Base-by-base conservation (phyloP, 1,140 invertebrate genomes). In the Tetragonula clypearis region DNA sequence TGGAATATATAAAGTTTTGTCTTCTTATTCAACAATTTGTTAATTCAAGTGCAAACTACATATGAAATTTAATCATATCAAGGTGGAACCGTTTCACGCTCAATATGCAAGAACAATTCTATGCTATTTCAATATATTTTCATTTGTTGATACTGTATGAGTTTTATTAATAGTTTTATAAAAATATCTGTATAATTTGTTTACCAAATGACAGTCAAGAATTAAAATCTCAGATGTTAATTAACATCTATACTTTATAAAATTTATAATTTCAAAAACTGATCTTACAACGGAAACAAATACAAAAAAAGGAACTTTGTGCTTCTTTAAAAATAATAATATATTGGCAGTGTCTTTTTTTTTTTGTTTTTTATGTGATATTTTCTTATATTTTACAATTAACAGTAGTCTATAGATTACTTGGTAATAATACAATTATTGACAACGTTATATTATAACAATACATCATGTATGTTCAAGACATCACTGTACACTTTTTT, bases 31-130 rank as follows among this genome's bases (percentile, higher is more conserved):
- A 83, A 79, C 81, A 83, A 82, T 62, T 49, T 58, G 73, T 75
- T 87, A 55, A 41, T 81, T 84, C 65, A 80, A 56, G 66, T 79
- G 62, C 75, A 66, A 11, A 89, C 4, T 66, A 65, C 69, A 75
- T 71, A 77, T 62, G 74, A 86, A 85, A 78, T 84, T 74, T 87
- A 82, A 90, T 84, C 90, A 91, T 91, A 91, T 91, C 90, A 90
- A 87, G 65, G 69, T 88, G 85, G 49, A 12, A 55, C 30, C 1
- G 41, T 83, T 49, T 86, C 77, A 78, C 68, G 76, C 15, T 55
- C 26, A 78, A 68, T 58, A 65, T 58, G 55, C 35, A 73, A 21
- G n/a, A 77, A 86, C 56, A 83, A 62, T 83, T 60, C 53, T 76
- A 75, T 62, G 73, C 55, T 62, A 73, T 65, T 53, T n/a, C 14